Evolutionary conservation across 2,888 invertebrate species (phyloP), one percentile per base, ranked within the genome.

Genomic region (Nomada fucata): DNA sequence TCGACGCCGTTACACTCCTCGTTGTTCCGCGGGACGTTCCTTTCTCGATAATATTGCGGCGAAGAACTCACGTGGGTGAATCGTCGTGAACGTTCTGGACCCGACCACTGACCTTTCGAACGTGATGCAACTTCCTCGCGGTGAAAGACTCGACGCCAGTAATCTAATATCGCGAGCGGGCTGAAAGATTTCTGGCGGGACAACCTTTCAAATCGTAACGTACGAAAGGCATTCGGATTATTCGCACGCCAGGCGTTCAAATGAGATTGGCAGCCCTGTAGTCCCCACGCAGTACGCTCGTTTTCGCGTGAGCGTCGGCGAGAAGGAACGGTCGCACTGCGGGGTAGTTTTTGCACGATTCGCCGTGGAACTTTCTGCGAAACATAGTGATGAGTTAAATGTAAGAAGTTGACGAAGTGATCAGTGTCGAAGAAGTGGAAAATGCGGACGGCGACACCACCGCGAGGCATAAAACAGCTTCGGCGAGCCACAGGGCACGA

Each of bases 361-460:
- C 15, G 55, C 23, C 15, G 15, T 18, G 50, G 18, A 61, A 57
- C 15, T 13, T 5, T 3, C 15, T 36, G 60, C 5, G 29, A n/a
- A 9, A 23, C 10, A 23, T 36, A 9, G 55, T 20, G 63, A 78
- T 78, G 63, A 55, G 53, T 75, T 59, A 26, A 84, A 44, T 13
- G 26, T 42, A 44, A 13, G 55, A 53, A 59, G 26, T 50, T 29
- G 15, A 55, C 18, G 50, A 61, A 81, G 75, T 70, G 82, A 74
- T 36, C 7, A 36, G 36, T 36, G 36, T 36, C 0, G 74, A 68
- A 60, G 63, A 47, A 61, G 42, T 36, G 60, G 20, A 75, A 83
- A 72, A 90, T 91, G 91, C 85, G 87, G 78, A 89, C 89, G 2
- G 90, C 89, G 26, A 83, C 89, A 57, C 85, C 89, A 23, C 86